Evolutionary conservation across 1,140 invertebrate genomes (phyloP), one percentile per base, ranked within the genome.

Genomic region (Leptinotarsa undecemlineata): DNA sequence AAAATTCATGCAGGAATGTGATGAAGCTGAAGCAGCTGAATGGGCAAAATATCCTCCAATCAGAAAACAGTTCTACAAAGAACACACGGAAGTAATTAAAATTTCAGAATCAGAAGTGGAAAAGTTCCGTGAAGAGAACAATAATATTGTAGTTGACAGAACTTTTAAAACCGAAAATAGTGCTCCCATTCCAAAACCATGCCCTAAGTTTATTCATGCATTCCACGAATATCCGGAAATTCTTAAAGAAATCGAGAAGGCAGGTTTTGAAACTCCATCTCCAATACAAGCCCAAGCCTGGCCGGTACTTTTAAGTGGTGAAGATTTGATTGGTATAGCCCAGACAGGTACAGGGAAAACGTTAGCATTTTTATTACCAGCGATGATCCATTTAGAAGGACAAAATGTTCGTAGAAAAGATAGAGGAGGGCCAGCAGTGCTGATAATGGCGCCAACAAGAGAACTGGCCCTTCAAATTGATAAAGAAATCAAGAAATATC

Each of bases 341-440:
- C 96, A 97, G 86, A 96, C 95, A 33, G 94, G 94, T 73, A 97
- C 96, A 47, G 96, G 92, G 3, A 95, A 95, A 87, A 98, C 96
- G 0, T 85, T 98, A 51, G 96, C 96, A 0, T 98, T 98, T 82
- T 85, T 98, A 0, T 82, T 98, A 47, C 96, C 96, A 48, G 96
- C 95, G 17, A 88, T 98, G 21, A 82, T 84, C 33, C 84, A 85
- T 74, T 82, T 84, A 68, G 80, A 83, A 21, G 80, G 81, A 5
- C 96, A 98, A 87, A 83, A 88, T 21, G 87, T 86, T 14, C 91
- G 93, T 0, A 85, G 91, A 6, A 81, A 88, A 5, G 79, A 95
- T 79, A 86, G 95, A 48, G 85, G 86, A 33, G 96, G 96, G 1
- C 94, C 96, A 5, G 95, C 92, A 80, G 93, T 96, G 6, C 86